These are phyloP conservation scores for Microcebus lehilahytsara DNA, from an alignment of 2,113 vertebrate genomes.

Conservation along the genomic window DNA sequence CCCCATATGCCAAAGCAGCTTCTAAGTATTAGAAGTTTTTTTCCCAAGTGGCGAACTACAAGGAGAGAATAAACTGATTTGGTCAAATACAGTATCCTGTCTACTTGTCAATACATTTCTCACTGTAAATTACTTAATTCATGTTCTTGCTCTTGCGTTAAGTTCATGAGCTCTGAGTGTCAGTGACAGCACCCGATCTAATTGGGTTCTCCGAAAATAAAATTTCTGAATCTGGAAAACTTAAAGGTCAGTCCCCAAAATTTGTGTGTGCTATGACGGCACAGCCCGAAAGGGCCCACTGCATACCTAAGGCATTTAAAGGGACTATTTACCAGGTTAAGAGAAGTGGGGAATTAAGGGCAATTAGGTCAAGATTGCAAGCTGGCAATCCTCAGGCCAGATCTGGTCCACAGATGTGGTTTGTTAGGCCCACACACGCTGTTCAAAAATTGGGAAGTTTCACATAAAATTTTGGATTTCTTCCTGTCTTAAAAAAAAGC, in stretches of 20 bases:
- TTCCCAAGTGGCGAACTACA: background rate
- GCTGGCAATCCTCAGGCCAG: constrained; percentile 36
- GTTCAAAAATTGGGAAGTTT: constrained; percentile 62
- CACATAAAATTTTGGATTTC: constrained; percentile 48
- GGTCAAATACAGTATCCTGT: background rate
- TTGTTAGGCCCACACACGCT: constrained; percentile 47
- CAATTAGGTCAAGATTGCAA: constrained; percentile 53
- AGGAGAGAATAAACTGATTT: background rate
- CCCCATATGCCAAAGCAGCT: background rate
- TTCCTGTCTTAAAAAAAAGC: constrained; percentile 56
- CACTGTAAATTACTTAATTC: background rate
- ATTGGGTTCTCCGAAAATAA: constrained; percentile 14
- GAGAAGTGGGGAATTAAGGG: constrained; percentile 35
- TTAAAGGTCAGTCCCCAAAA: background rate
- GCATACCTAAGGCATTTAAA: background rate
- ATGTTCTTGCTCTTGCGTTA: background rate
- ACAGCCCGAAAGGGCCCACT: background rate
- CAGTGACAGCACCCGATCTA: background rate
- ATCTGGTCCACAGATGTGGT: constrained; percentile 61
- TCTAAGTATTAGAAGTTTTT: background rate
- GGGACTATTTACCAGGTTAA: constrained; percentile 44
- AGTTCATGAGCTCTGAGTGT: background rate
- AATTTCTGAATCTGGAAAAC: background rate
- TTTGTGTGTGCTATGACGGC: background rate
- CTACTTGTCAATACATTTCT: background rate